Conservation (phyloP, 2,888 invertebrate genomes). For the Leptopterna dolabrata region DNA sequence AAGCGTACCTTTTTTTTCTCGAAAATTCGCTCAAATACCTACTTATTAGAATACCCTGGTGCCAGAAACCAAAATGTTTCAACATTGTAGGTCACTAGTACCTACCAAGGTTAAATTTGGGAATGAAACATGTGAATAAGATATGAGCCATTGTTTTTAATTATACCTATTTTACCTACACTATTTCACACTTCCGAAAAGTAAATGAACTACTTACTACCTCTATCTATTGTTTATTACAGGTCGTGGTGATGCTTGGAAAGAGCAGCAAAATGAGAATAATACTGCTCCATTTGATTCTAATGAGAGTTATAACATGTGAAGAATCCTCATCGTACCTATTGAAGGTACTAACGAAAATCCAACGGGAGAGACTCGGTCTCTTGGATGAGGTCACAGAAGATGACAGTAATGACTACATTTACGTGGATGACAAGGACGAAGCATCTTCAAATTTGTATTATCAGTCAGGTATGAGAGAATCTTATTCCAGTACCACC, state of each 20-base stretch:
- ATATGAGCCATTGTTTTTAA: too few relatives aligned
- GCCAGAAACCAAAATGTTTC: too few relatives aligned
- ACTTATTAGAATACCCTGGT: too few relatives aligned
- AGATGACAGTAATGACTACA: constrained; percentile 21
- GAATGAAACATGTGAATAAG: too few relatives aligned
- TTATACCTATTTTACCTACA: too few relatives aligned
- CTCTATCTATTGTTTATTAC: not conserved
- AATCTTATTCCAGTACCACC: not conserved
- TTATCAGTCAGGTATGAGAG: not conserved
- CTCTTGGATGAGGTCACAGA: constrained; percentile 16
- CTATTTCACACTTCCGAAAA: too few relatives aligned
- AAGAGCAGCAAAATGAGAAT: not conserved
- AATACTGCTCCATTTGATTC: not conserved
- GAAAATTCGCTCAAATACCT: too few relatives aligned
- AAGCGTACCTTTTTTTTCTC: too few relatives aligned
- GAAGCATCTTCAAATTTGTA: not conserved
- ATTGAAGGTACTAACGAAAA: constrained; percentile 32
- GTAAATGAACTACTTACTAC: too few relatives aligned
- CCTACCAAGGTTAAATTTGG: too few relatives aligned
- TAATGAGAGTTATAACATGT: not conserved
- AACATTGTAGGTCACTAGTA: too few relatives aligned
- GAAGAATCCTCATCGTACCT: constrained; percentile 43
- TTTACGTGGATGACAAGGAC: constrained; percentile 26
- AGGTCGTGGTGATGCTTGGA: not conserved
- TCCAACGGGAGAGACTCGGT: constrained; percentile 40